Base-by-base conservation (phyloP, 1,140 invertebrate species). In the Nylanderia fulva region DNA sequence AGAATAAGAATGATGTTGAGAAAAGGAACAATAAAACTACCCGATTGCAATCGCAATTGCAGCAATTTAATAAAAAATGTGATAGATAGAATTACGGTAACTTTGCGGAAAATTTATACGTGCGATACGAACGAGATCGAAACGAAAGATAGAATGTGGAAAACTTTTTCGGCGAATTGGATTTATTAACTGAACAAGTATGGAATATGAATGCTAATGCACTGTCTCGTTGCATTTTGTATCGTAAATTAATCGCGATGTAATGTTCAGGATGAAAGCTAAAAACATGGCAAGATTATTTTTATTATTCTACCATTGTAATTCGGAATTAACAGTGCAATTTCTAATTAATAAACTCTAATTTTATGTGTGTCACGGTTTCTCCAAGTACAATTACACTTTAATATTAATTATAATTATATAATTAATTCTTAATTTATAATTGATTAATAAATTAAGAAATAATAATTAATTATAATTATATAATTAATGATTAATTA, bases 111-210 rank as follows among this genome's bases (percentile, higher is more conserved):
- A 54, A n/a, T 72, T 45, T 33, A 48, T 15, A 58, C 8, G 29
- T 24, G 13, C 27, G 64, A 58, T 21, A 45, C 18, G 52, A 39
- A 33, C 56, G 27, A 11, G n/a, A 56, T n/a, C 13, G 21, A 68
- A 58, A 39, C 3, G 36, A 8, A 68, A 52, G 63, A 76, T 54
- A 39, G 63, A 74, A 15, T 29, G 61, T n/a, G 52, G 48, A 24
- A 48, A 82, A 71, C 48, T 75, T 72, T 80, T 71, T 71, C 77
- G 52, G 64, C 64, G 27, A 82, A 82, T 72, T 72, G 77, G 71
- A 82, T 82, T 82, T 82, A 82, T 72, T 82, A 82, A 82, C 77
- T 42, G 77, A 82, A 71, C 64, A 71, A 71, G 36, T 33, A 45
- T 68, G 54, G 13, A n/a, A 42, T 52, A 36, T 58, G 54, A 71